These are phyloP conservation scores for Zaprionus gabonicus DNA, from an alignment of 1,140 invertebrate species.

Conservation along the genomic window DNA sequence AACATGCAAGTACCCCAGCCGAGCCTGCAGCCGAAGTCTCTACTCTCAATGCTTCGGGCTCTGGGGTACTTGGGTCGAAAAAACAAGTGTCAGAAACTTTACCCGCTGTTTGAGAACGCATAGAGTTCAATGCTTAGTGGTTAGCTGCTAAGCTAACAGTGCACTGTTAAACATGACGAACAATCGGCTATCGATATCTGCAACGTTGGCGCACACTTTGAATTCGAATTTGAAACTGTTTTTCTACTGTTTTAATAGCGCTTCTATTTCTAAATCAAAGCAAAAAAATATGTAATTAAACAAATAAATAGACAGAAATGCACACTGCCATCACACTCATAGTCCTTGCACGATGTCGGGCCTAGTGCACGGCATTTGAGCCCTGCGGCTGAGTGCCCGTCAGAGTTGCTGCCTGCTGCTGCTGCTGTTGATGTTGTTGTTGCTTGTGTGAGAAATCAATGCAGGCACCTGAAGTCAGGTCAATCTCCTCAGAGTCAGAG, in stretches of 20 bases:
- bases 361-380: slow-evolving; percentile 67
- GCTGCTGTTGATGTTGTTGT: slow-evolving; percentile 58
- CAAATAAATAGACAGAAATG: slow-evolving; percentile 44
- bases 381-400: slow-evolving; percentile 35
- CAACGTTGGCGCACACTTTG: slow-evolving; percentile 3
- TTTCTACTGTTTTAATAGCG: slow-evolving; percentile 32
- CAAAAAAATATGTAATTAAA: slow-evolving; percentile 25
- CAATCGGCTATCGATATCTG: slow-evolving; percentile 14
- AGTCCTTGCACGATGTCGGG: neutral
- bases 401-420: slow-evolving; percentile 26
- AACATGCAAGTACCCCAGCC: no score
- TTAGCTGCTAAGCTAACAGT: slow-evolving; percentile 5
- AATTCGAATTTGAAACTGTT: slow-evolving; percentile 16
- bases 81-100: no score
- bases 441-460: slow-evolving; percentile 83
- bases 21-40: no score
- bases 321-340: slow-evolving; percentile 41
- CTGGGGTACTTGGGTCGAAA: no score
- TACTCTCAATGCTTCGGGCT: no score
- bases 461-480: slow-evolving; percentile 82
- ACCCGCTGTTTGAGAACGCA: no score
- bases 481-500: slow-evolving; percentile 83
- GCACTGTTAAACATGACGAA: neutral
- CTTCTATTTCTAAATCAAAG: slow-evolving; percentile 54
- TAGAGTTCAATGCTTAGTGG: no score